These are phyloP conservation scores for Caenorhabditis inopinata DNA, from an alignment of 1,140 invertebrate genomes.

Conservation along the genomic window DNA sequence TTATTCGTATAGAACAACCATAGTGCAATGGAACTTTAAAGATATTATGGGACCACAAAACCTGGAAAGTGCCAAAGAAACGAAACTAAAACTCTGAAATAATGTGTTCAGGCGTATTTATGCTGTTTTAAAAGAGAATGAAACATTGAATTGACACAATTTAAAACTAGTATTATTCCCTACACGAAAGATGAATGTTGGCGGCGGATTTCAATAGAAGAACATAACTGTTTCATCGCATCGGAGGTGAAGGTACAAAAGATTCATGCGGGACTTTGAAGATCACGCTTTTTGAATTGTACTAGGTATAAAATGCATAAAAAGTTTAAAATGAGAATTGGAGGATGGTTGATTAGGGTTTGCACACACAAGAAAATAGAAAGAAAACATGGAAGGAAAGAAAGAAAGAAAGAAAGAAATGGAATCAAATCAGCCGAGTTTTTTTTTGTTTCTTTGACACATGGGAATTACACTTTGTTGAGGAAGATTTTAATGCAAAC, in stretches of 20 bases:
- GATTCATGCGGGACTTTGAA: neutral
- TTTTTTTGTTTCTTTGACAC: constrained; percentile 18
- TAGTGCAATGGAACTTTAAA: no score
- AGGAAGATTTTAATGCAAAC: no score
- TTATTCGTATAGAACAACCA: no score
- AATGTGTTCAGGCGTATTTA: no score
- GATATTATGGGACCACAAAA: no score
- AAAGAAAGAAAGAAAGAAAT: constrained; percentile 1
- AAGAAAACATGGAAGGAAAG: neutral
- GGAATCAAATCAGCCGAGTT: constrained; percentile 1
- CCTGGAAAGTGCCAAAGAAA: no score
- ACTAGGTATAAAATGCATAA: neutral
- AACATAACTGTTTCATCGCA: neutral
- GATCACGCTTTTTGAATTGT: neutral
- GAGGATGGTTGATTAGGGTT: neutral
- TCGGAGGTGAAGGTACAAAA: no score
- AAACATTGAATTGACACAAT: constrained; percentile 37
- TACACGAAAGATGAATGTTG: neutral
- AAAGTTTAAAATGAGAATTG: neutral
- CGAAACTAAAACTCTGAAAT: no score
- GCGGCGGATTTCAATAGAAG: neutral
- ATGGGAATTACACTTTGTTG: neutral
- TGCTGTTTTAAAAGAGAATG: constrained; percentile 40
- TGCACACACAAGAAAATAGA: neutral
- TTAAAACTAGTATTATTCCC: neutral